Percentiles rank a stretch among this genome's conserved stretches.
phyloP scores from a whole-genome alignment of 2,797 vertebrate species.

The Crocidura indochinensis region DNA sequence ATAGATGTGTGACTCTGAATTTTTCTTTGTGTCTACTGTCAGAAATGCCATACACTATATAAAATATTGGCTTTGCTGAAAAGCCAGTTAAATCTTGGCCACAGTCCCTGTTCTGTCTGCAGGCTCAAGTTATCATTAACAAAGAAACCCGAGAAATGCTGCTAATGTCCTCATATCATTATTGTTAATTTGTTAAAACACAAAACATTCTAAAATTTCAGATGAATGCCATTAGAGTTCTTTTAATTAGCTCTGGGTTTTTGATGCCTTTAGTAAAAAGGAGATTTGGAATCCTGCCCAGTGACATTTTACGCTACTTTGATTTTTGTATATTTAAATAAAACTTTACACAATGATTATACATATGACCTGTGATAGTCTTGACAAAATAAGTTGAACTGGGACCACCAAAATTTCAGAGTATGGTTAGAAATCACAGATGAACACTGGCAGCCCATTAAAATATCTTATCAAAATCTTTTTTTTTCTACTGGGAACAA shows the following conservation, averaged over 20 bases:
- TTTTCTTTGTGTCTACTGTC: conserved; percentile 78
- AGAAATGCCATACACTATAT: conserved; percentile 66
- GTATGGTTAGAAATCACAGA: conserved; percentile 69
- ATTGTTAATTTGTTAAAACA: conserved; percentile 84
- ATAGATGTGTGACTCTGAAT: conserved; percentile 72
- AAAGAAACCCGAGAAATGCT: conserved; percentile 77
- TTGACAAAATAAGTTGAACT: conserved; percentile 74
- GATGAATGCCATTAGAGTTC: conserved; percentile 79
- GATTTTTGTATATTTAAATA: conserved; percentile 71
- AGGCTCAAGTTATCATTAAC: conserved; percentile 69
- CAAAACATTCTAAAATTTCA: conserved; percentile 84
- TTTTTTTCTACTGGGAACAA: conserved; percentile 45
- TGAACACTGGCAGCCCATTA: neutral
- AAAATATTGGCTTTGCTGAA: conserved; percentile 27
- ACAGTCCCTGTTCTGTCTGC: conserved; percentile 68
- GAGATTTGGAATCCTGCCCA: conserved; percentile 86
- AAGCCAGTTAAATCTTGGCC: conserved; percentile 74
- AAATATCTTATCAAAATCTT: conserved; percentile 49
- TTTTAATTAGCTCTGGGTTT: conserved; percentile 83
- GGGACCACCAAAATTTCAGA: conserved; percentile 77
- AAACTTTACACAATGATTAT: conserved; percentile 77
- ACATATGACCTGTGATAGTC: conserved; percentile 72
- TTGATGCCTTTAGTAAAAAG: conserved; percentile 84
- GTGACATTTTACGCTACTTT: conserved; percentile 82
- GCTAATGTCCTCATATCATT: conserved; percentile 82